Conservation (phyloP, 30 jellyfish, hydroid and myxozoan genomes). For the Aurelia sp. region DNA sequence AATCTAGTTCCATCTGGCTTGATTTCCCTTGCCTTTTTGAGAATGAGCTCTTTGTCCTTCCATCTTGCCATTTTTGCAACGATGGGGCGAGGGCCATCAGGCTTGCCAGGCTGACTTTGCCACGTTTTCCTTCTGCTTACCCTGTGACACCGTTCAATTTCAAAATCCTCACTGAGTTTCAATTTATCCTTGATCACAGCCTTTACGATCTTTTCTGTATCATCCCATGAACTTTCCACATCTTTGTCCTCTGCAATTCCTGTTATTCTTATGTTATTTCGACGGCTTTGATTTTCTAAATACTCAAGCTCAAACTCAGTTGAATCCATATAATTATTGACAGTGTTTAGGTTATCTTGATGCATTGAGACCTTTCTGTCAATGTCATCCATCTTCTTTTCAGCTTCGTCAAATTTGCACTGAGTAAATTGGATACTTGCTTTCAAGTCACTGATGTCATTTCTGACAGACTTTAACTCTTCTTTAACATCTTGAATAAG, state of each 20-base stretch:
- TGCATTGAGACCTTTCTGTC: slow-evolving; percentile 16
- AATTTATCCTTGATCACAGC: slow-evolving; percentile 13
- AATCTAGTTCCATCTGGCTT: slow-evolving; percentile 20
- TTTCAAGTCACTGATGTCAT: not conserved
- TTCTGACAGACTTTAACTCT: slow-evolving; percentile 18
- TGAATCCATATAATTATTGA: slow-evolving; percentile 31
- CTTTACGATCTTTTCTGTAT: not conserved
- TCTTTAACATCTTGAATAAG: slow-evolving; percentile 46
- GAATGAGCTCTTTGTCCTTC: slow-evolving; percentile 24
- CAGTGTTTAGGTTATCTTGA: slow-evolving; percentile 18
- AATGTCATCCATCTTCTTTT: slow-evolving; percentile 5
- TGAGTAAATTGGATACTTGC: not conserved
- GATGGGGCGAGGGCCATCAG: slow-evolving; percentile 43
- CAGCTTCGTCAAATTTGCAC: not conserved
- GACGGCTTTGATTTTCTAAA: slow-evolving; percentile 17
- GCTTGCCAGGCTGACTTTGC: slow-evolving; percentile 18
- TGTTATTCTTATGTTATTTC: slow-evolving; percentile 16
- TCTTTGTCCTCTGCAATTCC: slow-evolving; percentile 24
- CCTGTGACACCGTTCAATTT: slow-evolving; percentile 31
- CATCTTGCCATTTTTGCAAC: slow-evolving; percentile 42
- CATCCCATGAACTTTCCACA: slow-evolving; percentile 17
- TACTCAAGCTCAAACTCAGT: slow-evolving; percentile 29
- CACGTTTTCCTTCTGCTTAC: not conserved
- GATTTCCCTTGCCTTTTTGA: slow-evolving; percentile 21
- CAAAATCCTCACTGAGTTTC: not conserved